Base-by-base conservation (phyloP, 1,140 invertebrate species). In the Octopus sinensis region DNA sequence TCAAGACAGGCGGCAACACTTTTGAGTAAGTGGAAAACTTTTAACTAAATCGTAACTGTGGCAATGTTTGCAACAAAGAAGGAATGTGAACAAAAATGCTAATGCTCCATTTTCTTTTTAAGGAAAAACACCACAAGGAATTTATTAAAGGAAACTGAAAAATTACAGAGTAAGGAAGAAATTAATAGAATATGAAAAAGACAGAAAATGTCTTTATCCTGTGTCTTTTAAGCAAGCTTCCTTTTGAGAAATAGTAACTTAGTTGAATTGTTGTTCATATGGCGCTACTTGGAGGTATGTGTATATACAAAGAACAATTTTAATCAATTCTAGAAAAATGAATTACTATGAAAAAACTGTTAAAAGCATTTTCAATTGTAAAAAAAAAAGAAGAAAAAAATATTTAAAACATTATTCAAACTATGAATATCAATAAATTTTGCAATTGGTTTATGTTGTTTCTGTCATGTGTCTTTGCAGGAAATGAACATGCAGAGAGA, bases 311-410 rank as follows among this genome's bases (percentile, higher is more conserved):
- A 23, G 68, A 73, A 73, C 17, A n/a, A 73, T 73, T 73, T 23
- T 73, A 73, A 73, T 73, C 68, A 17, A 73, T 73, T n/a, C 68
- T n/a, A 9, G 7, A 73, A 17, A 13, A 73, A 43, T 43, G 7
- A 9, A 73, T 9, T 17, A 17, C 5, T 6, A 13, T n/a, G 13
- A 73, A 73, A 73, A 73, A 23, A 23, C 68, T 43, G 30, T 73
- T 73, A 73, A 73, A 73, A 73, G 68, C 68, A 73, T 73, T 73
- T 73, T 73, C 68, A 73, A 73, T 73, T 73, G 5, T n/a, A 13
- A 73, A 73, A n/a, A n/a, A 6, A 6, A 0, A 73, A 73, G 30
- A 73, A 17, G 6, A 73, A 73, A 12, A 73, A 73, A 17, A 73
- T 13, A 73, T 4, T n/a, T 6, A 73, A 9, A 13, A 12, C 17